Evolutionary conservation across 2,888 invertebrate genomes (phyloP), one percentile per base, ranked within the genome.

Genomic region (Alsophila aescularia): DNA sequence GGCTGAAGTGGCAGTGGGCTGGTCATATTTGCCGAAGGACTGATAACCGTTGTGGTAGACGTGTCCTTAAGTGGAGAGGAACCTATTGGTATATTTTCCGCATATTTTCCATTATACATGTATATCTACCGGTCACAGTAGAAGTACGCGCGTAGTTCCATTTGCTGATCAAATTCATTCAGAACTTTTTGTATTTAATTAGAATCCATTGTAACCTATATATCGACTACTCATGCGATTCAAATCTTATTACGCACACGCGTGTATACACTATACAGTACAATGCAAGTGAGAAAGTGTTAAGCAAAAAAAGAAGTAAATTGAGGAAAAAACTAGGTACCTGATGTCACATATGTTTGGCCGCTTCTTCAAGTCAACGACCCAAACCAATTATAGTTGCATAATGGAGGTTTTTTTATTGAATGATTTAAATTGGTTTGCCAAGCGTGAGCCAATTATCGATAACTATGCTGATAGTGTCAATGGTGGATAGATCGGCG

Each of bases 341-440:
- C 69, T 77, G 73, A 77, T 75, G 72, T 75, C 71, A 75, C 69
- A 75, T 79, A 72, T 83, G 77, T 74, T 73, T 67, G 71, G 75
- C 74, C 71, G 71, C 77, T 66, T 77, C 75, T 77, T 69, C 63
- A 61, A 69, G 88, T 87, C 88, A 79, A 73, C 77, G 83, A 87
- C 88, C 86, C 69, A 66, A 85, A 75, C 82, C 87, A 87, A 87
- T 88, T 87, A 86, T 76, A 60, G 78, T 83, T 85, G 81, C 84
- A 84, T 87, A 87, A 88, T 86, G 72, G 79, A 72, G 73, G 61
- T 73, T 32, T 52, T 80, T 81, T 83, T 80, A 76, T 73, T 70
- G 62, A 64, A 65, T 67, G 67, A 74, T 72, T 76, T 75, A 75
- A 83, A 87, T 86, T 81, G 74, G 67, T 80, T 88, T 85, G 83